These are phyloP conservation scores for Brenthis ino DNA, from an alignment of 2,888 invertebrate species.

Conservation along the genomic window DNA sequence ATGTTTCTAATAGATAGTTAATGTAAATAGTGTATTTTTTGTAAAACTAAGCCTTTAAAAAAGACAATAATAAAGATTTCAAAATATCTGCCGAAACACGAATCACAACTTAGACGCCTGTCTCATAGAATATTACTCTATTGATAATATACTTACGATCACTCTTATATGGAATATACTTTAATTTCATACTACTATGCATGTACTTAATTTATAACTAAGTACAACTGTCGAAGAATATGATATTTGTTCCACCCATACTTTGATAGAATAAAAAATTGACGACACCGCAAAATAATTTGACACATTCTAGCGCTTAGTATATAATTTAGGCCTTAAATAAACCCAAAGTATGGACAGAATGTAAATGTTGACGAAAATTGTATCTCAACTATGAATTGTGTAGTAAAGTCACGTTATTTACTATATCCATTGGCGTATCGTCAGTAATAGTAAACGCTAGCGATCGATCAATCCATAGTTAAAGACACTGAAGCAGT, in stretches of 20 bases:
- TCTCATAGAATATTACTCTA: constrained; percentile 53
- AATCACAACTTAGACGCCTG: constrained; percentile 64
- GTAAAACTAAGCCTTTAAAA: constrained; percentile 38
- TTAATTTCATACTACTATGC: constrained; percentile 68
- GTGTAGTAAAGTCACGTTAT: background rate
- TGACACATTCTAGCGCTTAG: background rate
- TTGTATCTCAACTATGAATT: background rate
- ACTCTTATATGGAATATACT: constrained; percentile 72
- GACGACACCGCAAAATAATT: background rate
- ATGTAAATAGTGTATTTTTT: constrained; percentile 27
- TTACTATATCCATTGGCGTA: background rate
- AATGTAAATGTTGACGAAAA: background rate
- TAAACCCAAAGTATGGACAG: constrained; percentile 1
- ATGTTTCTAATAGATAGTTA: background rate
- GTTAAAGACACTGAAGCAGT: background rate
- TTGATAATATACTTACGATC: constrained; percentile 71
- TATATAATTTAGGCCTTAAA: background rate
- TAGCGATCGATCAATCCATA: constrained; percentile 10
- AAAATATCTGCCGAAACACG: constrained; percentile 71
- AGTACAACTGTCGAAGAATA: constrained; percentile 45
- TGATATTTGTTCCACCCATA: constrained; percentile 28
- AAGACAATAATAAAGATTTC: constrained; percentile 61
- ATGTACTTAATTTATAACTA: constrained; percentile 66
- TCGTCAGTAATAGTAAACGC: background rate
- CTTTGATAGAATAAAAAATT: background rate